Conservation (phyloP, 2,797 vertebrate species). For the Poeciliopsis presidionis region DNA sequence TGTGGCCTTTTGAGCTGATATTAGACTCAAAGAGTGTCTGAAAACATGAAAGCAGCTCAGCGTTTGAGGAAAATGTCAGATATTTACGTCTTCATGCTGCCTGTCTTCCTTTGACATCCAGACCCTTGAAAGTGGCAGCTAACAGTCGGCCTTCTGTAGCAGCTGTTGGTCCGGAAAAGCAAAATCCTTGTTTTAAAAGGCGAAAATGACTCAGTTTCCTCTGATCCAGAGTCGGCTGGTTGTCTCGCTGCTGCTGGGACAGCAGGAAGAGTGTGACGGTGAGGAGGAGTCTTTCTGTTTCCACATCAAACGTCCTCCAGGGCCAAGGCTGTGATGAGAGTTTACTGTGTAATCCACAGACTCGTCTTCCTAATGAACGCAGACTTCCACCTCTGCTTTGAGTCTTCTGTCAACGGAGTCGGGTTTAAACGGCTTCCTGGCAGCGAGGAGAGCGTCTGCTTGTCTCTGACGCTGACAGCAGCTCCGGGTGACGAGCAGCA, state of each 20-base stretch:
- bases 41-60: constrained; percentile 67
- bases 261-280: background rate
- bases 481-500: background rate
- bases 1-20: constrained; percentile 54
- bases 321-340: constrained; percentile 31
- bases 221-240: background rate
- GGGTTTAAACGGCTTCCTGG: constrained; percentile 2
- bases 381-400: constrained; percentile 43
- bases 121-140: background rate
- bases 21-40: constrained; percentile 64
- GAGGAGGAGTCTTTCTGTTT: background rate
- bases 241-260: constrained; percentile 21
- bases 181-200: background rate
- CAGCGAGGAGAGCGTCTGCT: constrained; percentile 1
- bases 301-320: constrained; percentile 41
- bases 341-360: constrained; percentile 27
- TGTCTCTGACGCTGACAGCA: background rate
- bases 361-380: constrained; percentile 41
- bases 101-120: background rate
- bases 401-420: constrained; percentile 26
- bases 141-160: background rate
- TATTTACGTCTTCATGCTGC: constrained; percentile 9
- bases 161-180: background rate
- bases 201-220: background rate
- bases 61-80: constrained; percentile 71